These are phyloP conservation scores for Hepsetus odoe DNA, from an alignment of 2,113 vertebrate species.

Conservation along the genomic window DNA sequence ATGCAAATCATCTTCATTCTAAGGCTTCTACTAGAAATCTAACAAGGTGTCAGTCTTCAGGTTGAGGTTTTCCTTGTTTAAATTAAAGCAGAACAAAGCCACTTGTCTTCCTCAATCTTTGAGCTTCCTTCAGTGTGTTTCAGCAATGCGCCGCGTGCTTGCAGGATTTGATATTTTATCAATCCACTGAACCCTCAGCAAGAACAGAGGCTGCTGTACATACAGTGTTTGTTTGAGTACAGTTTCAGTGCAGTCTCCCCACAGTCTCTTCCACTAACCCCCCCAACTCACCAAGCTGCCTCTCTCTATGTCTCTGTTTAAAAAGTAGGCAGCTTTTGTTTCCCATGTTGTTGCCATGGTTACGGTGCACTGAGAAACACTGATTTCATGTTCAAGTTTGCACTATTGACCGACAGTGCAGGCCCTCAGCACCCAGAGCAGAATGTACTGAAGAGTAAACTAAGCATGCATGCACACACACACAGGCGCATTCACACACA, in stretches of 20 bases:
- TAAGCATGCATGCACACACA: too few species aligned
- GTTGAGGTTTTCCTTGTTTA: not conserved
- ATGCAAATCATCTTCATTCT: too few species aligned
- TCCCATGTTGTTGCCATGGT: conserved; percentile 52
- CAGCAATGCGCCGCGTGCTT: not conserved
- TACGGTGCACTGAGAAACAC: conserved; percentile 38
- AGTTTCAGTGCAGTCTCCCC: not conserved
- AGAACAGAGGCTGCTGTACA: not conserved
- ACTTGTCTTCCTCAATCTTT: not conserved
- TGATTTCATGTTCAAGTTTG: conserved; percentile 53
- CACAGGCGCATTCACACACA: conserved; percentile 19
- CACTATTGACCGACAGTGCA: conserved; percentile 45
- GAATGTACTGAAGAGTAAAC: not conserved
- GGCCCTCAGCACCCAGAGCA: conserved; percentile 18
- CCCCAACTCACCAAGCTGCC: not conserved
- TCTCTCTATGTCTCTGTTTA: conserved; percentile 15
- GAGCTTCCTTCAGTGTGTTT: not conserved
- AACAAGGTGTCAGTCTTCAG: too few species aligned
- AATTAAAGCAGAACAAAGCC: not conserved
- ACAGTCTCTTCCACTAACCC: not conserved
- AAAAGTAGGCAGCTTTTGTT: conserved; percentile 51
- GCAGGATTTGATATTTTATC: not conserved
- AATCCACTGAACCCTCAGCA: not conserved
- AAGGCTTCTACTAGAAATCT: too few species aligned
- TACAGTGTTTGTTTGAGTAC: not conserved